Percentiles rank a stretch among this genome's conserved stretches.
These are phyloP conservation scores for Lepidocyrtinus sp. DNA, from an alignment of 2,888 invertebrate species.

Conservation along the genomic window DNA sequence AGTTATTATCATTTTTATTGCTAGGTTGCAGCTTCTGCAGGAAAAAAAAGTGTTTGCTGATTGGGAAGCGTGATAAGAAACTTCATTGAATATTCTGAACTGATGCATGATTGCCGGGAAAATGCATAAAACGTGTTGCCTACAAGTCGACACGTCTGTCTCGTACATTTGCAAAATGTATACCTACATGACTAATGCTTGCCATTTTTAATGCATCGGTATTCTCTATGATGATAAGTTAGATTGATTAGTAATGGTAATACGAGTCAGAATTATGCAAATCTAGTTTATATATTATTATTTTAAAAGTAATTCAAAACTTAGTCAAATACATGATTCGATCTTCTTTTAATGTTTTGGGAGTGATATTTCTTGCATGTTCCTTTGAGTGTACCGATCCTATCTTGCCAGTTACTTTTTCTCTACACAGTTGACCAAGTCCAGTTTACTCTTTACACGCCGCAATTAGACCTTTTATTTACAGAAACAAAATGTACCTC, in stretches of 20 bases:
- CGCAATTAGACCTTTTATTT: neutral
- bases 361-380: no score
- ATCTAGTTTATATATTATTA: conserved; percentile 1
- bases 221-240: neutral
- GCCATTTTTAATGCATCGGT: neutral
- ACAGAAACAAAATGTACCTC: no score
- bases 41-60: conserved; percentile 30
- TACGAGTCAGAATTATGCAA: neutral
- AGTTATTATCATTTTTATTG: conserved; percentile 23
- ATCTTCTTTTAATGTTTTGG: no score
- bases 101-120: neutral
- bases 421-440: no score
- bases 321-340: no score
- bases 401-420: no score
- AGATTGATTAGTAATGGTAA: neutral
- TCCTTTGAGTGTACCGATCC: no score
- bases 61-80: conserved; percentile 60
- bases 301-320: no score
- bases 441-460: neutral
- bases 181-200: conserved; percentile 1
- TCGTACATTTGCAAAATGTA: conserved; percentile 1
- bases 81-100: conserved; percentile 17
- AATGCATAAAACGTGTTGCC: conserved; percentile 17
- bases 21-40: conserved; percentile 21
- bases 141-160: conserved; percentile 12